phyloP scores from a whole-genome alignment of 2,797 vertebrate genomes.

The Catostomus latipinnis region DNA sequence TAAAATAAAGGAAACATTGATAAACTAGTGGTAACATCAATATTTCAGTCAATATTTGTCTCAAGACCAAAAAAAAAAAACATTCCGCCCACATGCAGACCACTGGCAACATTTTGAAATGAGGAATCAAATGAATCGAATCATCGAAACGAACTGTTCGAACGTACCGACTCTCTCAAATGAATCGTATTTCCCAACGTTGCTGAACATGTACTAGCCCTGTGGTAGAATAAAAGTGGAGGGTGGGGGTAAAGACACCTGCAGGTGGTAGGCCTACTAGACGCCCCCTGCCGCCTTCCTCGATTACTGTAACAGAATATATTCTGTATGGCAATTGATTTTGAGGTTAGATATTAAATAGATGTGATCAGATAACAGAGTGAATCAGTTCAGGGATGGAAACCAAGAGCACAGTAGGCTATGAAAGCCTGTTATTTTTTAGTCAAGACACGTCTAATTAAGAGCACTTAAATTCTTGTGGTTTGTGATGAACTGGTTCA shows the following conservation, averaged over 20 bases:
- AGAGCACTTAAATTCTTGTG: constrained; percentile 6
- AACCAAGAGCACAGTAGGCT: not conserved
- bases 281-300: constrained; percentile 47
- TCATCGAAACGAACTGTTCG: not conserved
- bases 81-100: not conserved
- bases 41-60: too few relatives aligned
- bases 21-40: too few relatives aligned
- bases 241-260: constrained; percentile 20
- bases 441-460: constrained; percentile 28
- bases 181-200: not conserved
- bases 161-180: not conserved
- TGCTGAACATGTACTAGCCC: constrained; percentile 12
- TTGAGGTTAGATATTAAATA: constrained; percentile 9
- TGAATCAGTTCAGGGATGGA: not conserved
- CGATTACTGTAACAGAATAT: constrained; percentile 9
- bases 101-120: not conserved
- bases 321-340: constrained; percentile 17
- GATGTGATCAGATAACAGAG: constrained; percentile 1
- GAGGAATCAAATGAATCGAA: constrained; percentile 7
- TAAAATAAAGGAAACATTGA: too few relatives aligned
- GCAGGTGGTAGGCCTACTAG: not conserved
- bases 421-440: constrained; percentile 19
- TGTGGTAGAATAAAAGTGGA: not conserved
- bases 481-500: not conserved
- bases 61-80: not conserved